Evolutionary conservation across 1,140 invertebrate species (phyloP).

Genomic region (Drosophila tani): DNA sequence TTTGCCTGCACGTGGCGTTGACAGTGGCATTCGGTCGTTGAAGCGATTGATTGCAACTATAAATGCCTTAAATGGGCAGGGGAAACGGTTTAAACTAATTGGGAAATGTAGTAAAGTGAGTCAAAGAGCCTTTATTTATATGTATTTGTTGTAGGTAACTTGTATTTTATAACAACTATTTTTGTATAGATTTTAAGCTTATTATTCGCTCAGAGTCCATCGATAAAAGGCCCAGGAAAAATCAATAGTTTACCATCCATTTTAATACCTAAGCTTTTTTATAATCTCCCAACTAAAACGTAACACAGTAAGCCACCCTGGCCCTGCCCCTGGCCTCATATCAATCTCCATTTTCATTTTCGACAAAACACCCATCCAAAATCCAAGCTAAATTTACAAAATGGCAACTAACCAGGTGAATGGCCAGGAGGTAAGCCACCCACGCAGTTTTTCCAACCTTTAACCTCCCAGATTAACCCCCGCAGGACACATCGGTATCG

Average conservation of each 20-base stretch:
- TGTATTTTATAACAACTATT: background rate
- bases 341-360: slow-evolving; percentile 3
- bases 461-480: background rate
- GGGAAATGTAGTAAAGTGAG: background rate
- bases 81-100: background rate
- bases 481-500: slow-evolving; percentile 50
- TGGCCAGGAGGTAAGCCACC: background rate
- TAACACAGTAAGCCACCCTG: background rate
- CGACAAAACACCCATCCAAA: slow-evolving; percentile 3
- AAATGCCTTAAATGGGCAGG: background rate
- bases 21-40: background rate
- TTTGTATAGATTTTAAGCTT: too few relatives aligned
- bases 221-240: too few relatives aligned
- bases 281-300: background rate
- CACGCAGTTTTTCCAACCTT: background rate
- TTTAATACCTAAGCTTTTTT: too few relatives aligned
- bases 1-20: slow-evolving; percentile 11
- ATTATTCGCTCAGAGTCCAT: too few relatives aligned
- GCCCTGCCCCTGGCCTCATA: background rate
- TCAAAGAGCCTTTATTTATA: background rate
- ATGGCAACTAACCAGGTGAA: slow-evolving; percentile 19
- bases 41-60: background rate
- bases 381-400: background rate
- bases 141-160: background rate
- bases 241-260: too few relatives aligned